Base-by-base conservation (phyloP, 2,113 vertebrate genomes). In the Cyanoramphus novaezelandiae region DNA sequence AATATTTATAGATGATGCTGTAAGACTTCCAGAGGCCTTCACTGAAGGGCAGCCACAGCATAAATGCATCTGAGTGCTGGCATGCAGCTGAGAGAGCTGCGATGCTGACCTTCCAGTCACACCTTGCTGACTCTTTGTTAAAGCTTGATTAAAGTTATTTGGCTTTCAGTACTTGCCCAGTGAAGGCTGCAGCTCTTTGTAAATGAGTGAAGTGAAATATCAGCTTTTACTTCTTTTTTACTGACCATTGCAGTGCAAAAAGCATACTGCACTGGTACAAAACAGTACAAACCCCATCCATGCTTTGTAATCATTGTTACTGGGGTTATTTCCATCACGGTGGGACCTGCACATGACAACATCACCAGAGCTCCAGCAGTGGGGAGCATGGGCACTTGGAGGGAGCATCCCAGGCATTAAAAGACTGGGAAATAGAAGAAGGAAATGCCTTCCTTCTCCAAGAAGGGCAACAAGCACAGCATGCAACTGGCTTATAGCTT, bases 1-100 rank as follows among this genome's bases (percentile, higher is more conserved):
- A 91, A 93, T 96, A 93, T 96, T 83, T 82, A 92, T 90, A 43
- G 55, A 4, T 43, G 69, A 47, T 39, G 68, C 67, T 86, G 67
- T 39, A 62, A 81, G 82, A 16, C 70, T 43, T 55, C 57, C 83
- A 90, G 71, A 63, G 72, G 76, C 88, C 87, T 82, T 23, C 23
- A 33, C 31, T 24, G 90, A 93, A 94, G 77, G 78, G 53, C 37
- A 70, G 74, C 57, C 29, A 6, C 53, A 23, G 43, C 53, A 29
- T 33, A 62, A 85, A 52, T 10, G 43, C 15, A 13, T 13, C 33
- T 74, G 90, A 39, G 19, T 52, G 15, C 55, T 47, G 63, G 13
- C 25, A n/a, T 21, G 50, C 70, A 83, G 91, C 67, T 76, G 77
- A 16, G 23, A 16, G 47, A 5, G 41, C 87, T 63, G 64, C 15